Base-by-base conservation (phyloP, 2,888 invertebrate species). In the Hypena proboscidalis region DNA sequence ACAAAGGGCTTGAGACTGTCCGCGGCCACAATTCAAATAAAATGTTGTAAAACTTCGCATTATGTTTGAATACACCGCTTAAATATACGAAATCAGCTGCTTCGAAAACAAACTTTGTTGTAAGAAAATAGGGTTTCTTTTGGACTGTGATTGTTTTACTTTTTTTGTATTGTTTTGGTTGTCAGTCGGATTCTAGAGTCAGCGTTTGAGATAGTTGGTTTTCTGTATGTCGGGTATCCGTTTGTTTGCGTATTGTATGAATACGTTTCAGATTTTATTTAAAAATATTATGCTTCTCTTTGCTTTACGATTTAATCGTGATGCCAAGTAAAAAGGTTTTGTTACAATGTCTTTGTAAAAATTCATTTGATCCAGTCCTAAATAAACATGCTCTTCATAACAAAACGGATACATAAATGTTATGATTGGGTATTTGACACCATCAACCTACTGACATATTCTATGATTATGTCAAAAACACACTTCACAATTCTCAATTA, bases 21-120 rank as follows among this genome's bases (percentile, higher is more conserved):
- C 32, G 40, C 35, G 27, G 31, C 22, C 59, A 38, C 60, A 55
- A 43, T 63, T 56, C 35, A 53, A 63, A 61, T 53, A 57, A 59
- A 57, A 56, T 59, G 53, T 57, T 59, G 48, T 40, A 10, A 52
- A 61, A 52, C 40, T 56, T 34, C 8, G 32, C 44, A 45, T 55
- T 36, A 47, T 42, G 33, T 42, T 34, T 38, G 11, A 22, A 40
- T 47, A 54, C 46, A 53, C 26, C 38, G 13, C 14, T 53, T 37
- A 41, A 60, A 45, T 34, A 22, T 38, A 46, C 40, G 11, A 27
- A 29, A 40, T 38, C 19, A 13, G 8, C 6, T 23, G 22, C 23
- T 38, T 23, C 23, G 9, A 4, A 7, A 31, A 31, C 19, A 30
- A 19, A 11, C 19, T 23, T 23, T 31, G 19, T 38, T 19, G 15